Evolutionary conservation across 2,888 invertebrate genomes (phyloP), one percentile per base, ranked within the genome.

Genomic region (Trypoxylon attenuatum): DNA sequence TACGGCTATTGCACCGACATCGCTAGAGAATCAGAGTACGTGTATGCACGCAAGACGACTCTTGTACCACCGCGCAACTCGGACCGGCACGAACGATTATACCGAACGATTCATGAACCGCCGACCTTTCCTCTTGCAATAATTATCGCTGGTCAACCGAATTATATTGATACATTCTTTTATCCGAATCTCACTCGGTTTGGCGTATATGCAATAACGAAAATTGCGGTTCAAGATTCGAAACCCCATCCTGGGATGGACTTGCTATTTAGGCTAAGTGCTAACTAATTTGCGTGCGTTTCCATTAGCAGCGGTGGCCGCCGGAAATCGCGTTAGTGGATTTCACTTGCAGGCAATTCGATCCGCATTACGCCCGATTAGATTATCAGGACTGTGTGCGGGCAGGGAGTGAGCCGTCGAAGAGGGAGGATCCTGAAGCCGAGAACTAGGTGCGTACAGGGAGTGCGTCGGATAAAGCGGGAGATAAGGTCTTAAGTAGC

Each of bases 401-500:
- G 23, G 51, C 8, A 59, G 43, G 42, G 54, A 18, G 29, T 51
- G 54, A n/a, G n/a, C n/a, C 51, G 13, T 25, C 29, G 45, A 62
- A 57, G 68, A 52, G 73, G 69, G 67, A 59, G 68, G 64, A 63
- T 70, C 69, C 33, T 33, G 71, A 71, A 71, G 29, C 18, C 55
- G 49, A 46, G 60, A 43, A 61, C 73, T 69, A 56, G 69, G 65
- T 50, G 70, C 54, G 63, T 63, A 45, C 59, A 59, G 56, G 66
- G n/a, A n/a, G 69, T 57, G 57, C 27, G 60, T 47, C 23, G 63
- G 73, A 70, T 77, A 46, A 61, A 78, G 72, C 74, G 77, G 77
- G 71, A 82, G 81, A 85, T 82, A 82, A 82, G 80, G 78, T 77
- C 78, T 75, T 83, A 82, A 86, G 86, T 83, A 84, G 78, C 65